phyloP scores from a whole-genome alignment of 2,113 vertebrate genomes.

The Rissa tridactyla region DNA sequence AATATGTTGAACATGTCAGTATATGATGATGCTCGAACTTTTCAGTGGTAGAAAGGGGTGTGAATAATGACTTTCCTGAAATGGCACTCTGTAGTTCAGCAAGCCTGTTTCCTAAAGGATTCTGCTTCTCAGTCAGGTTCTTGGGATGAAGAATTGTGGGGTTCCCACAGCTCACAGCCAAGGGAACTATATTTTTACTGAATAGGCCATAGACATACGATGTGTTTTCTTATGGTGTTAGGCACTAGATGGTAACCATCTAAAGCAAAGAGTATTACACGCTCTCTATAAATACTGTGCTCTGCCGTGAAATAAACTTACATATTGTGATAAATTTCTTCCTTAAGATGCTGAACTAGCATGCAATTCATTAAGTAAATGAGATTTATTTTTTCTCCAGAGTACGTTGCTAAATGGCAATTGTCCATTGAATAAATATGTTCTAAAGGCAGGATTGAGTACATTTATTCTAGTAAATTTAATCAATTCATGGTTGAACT shows the following conservation, averaged over 20 bases:
- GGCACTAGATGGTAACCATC: not conserved
- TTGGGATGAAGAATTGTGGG: not conserved
- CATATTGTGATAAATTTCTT: slow-evolving; percentile 4
- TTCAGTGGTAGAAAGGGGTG: fast-evolving
- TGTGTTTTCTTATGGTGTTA: not conserved
- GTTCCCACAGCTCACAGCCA: not conserved
- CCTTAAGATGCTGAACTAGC: not conserved
- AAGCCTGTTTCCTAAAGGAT: not conserved
- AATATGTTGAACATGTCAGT: not conserved
- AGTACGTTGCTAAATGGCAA: slow-evolving; percentile 18
- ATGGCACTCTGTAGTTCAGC: not conserved
- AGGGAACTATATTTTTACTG: not conserved
- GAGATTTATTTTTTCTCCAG: not conserved
- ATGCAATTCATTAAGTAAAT: slow-evolving; percentile 36
- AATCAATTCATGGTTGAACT: slow-evolving; percentile 14
- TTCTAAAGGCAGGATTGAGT: not conserved
- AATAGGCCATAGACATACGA: not conserved
- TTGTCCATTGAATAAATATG: slow-evolving; percentile 44
- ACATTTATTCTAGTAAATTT: slow-evolving; percentile 46
- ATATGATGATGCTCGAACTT: not conserved
- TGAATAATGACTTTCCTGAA: not conserved
- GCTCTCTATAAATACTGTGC: not conserved
- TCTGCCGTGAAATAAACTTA: not conserved
- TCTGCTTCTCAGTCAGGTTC: not conserved
- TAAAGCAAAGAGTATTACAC: not conserved